A percentile compares a stretch with the other conserved stretches of the same genome.
Evolutionary conservation across 2,113 vertebrate genomes (phyloP).

Genomic region (Burhinus oedicnemus): DNA sequence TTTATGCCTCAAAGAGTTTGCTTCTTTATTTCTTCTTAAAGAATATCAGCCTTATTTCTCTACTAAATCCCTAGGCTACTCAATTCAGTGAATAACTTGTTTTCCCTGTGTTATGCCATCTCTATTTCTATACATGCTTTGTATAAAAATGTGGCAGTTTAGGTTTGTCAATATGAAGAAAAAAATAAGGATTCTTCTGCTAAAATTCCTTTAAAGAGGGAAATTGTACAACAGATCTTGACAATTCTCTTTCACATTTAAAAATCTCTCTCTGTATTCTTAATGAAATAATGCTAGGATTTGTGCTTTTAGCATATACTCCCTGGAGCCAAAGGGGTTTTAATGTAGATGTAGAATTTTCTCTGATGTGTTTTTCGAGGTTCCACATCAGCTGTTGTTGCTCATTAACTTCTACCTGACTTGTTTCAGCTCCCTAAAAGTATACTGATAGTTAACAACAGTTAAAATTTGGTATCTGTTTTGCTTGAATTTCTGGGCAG

Average conservation of each 20-base stretch:
- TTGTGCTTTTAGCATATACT: neutral
- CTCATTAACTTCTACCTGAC: neutral
- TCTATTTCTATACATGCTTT: neutral
- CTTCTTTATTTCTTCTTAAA: neutral
- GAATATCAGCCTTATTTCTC: neutral
- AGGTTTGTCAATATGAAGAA: neutral
- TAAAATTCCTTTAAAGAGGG: neutral
- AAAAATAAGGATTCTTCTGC: neutral
- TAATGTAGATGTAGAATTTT: neutral
- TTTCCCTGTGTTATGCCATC: neutral
- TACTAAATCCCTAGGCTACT: neutral
- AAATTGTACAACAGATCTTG: neutral
- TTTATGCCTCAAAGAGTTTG: neutral
- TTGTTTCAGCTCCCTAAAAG: neutral
- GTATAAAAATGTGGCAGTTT: neutral
- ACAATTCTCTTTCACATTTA: neutral
- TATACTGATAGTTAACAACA: neutral
- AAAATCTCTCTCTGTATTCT: neutral
- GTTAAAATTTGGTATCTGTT: neutral
- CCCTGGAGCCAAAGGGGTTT: neutral
- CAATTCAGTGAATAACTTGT: neutral
- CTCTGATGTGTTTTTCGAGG: neutral
- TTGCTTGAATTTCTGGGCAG: neutral
- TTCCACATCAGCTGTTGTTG: neutral
- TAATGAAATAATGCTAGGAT: neutral